A percentile compares a stretch with the other conserved stretches of the same genome.
Conservation (phyloP, 2,113 vertebrate species). For the Mormoops blainvillei region DNA sequence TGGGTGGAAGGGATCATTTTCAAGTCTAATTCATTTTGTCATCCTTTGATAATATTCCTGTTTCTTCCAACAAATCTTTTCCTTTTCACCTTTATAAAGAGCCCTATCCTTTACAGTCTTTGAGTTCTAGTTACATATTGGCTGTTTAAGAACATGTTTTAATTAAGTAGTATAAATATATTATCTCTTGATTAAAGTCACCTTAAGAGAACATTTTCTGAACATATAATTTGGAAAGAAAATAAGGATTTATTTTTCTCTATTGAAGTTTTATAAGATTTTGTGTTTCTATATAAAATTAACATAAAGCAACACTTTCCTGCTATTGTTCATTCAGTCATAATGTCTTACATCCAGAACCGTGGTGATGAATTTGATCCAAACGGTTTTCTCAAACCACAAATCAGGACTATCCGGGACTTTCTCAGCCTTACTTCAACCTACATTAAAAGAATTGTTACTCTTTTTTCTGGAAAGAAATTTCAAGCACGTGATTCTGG, state of each 20-base stretch:
- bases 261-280: not conserved
- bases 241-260: not conserved
- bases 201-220: not conserved
- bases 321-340: not conserved
- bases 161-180: not conserved
- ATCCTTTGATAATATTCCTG: not conserved
- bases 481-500: not conserved
- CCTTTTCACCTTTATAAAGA: not conserved
- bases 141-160: not conserved
- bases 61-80: not conserved
- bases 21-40: not conserved
- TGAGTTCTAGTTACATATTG: not conserved
- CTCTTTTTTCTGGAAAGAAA: not conserved
- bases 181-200: not conserved
- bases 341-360: not conserved
- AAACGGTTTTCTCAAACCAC: not conserved
- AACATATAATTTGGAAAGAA: not conserved
- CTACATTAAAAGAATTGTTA: not conserved
- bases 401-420: not conserved
- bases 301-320: not conserved
- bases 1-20: not conserved
- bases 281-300: not conserved
- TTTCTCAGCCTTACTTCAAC: not conserved
- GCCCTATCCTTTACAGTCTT: not conserved
- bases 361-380: not conserved